phyloP scores from a whole-genome alignment of 2,888 invertebrate species.

The Candidula unifasciata region DNA sequence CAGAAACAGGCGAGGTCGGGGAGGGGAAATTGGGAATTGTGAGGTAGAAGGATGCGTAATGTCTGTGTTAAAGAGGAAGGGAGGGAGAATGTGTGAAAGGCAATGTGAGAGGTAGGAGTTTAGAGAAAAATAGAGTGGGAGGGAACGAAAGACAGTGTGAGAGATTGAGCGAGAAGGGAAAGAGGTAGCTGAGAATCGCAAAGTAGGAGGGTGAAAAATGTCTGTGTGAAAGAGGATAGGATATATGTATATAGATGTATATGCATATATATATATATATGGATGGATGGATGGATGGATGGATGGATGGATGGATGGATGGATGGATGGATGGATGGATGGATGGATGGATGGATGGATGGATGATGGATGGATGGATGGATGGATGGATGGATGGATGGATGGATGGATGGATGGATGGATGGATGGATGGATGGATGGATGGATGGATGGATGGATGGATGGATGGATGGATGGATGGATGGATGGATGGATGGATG shows the following conservation, averaged over 20 bases:
- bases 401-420: neutral
- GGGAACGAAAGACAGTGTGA: neutral
- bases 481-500: neutral
- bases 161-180: neutral
- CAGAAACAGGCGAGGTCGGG: slow-evolving; percentile 5
- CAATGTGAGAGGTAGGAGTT: too few species aligned
- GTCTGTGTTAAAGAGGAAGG: too few species aligned
- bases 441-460: too few species aligned
- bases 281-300: neutral
- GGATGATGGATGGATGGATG: neutral
- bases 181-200: neutral
- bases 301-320: neutral
- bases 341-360: neutral
- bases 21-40: neutral
- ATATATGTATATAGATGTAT: neutral
- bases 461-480: too few species aligned
- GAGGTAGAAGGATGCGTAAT: too few species aligned
- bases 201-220: neutral
- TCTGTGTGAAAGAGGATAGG: neutral
- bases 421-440: neutral
- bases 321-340: neutral
- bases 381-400: neutral
- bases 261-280: neutral
- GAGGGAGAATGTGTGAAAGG: too few species aligned
- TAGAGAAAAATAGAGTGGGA: neutral